Conservation (phyloP, 2,113 vertebrate genomes). For the Zosterops pallidus region DNA sequence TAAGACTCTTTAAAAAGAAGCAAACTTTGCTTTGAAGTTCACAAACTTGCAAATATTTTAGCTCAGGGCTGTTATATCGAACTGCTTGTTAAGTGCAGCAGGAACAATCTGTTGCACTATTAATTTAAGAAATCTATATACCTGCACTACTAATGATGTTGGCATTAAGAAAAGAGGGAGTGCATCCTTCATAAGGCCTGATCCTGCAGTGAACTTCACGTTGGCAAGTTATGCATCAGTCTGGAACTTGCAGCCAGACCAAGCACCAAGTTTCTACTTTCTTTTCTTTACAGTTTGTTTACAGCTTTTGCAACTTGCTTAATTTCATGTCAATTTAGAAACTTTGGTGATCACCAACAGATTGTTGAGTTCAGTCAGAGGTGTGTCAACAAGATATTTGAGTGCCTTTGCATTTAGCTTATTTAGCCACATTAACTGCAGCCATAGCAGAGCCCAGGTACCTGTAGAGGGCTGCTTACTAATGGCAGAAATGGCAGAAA, state of each 20-base stretch:
- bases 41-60: background rate
- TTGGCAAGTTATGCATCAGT: background rate
- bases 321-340: background rate
- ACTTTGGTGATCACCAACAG: background rate
- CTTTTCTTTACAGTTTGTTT: background rate
- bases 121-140: slow-evolving; percentile 32
- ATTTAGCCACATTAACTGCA: background rate
- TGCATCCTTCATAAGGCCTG: background rate
- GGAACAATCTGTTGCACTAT: slow-evolving; percentile 40
- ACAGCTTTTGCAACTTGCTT: background rate
- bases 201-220: background rate
- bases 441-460: background rate
- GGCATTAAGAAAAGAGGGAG: background rate
- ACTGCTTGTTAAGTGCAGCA: slow-evolving; percentile 34
- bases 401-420: background rate
- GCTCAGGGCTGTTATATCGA: background rate
- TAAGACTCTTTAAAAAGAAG: slow-evolving; percentile 9
- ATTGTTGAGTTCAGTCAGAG: background rate
- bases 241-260: background rate
- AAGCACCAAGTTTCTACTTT: background rate
- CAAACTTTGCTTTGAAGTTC: slow-evolving; percentile 55
- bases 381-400: background rate
- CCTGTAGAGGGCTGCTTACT: too few relatives aligned
- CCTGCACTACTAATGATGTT: slow-evolving; percentile 21
- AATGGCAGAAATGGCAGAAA: background rate